phyloP scores from a whole-genome alignment of 2,888 invertebrate species.

The Thymelicus sylvestris region DNA sequence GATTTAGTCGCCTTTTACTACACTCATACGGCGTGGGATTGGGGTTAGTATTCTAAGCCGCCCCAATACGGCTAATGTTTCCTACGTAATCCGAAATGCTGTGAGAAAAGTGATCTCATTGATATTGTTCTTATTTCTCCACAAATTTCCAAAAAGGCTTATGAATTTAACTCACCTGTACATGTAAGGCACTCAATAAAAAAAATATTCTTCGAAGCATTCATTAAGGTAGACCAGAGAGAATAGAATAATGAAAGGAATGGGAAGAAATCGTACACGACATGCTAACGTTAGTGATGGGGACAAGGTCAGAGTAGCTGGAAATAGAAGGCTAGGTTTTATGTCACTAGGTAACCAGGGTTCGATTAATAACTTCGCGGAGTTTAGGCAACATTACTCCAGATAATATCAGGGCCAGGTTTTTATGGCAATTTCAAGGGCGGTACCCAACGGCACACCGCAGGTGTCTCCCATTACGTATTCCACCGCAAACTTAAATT shows the following conservation, averaged over 20 bases:
- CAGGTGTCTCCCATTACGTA: constrained; percentile 44
- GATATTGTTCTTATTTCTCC: too few species aligned
- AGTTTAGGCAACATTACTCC: constrained; percentile 27
- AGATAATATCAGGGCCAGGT: constrained; percentile 33
- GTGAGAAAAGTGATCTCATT: too few species aligned
- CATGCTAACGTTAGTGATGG: not conserved
- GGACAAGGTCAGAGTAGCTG: constrained; percentile 1
- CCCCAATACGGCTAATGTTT: too few species aligned
- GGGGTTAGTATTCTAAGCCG: too few species aligned
- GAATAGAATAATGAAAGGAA: not conserved
- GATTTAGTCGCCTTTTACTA: too few species aligned
- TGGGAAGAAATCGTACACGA: not conserved
- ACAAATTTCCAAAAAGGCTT: too few species aligned
- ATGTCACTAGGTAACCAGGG: constrained; percentile 23
- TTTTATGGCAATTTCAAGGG: constrained; percentile 33
- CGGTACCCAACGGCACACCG: constrained; percentile 40
- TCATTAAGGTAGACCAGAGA: not conserved
- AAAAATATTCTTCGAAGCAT: not conserved
- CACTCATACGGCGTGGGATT: too few species aligned
- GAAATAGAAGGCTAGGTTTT: constrained; percentile 2
- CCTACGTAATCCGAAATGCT: too few species aligned
- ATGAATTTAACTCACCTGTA: not conserved
- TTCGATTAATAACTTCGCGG: constrained; percentile 26
- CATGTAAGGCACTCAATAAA: not conserved
- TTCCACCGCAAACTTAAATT: constrained; percentile 40